Conservation (phyloP, 2,797 vertebrate species). For the Protosalanx chinensis region DNA sequence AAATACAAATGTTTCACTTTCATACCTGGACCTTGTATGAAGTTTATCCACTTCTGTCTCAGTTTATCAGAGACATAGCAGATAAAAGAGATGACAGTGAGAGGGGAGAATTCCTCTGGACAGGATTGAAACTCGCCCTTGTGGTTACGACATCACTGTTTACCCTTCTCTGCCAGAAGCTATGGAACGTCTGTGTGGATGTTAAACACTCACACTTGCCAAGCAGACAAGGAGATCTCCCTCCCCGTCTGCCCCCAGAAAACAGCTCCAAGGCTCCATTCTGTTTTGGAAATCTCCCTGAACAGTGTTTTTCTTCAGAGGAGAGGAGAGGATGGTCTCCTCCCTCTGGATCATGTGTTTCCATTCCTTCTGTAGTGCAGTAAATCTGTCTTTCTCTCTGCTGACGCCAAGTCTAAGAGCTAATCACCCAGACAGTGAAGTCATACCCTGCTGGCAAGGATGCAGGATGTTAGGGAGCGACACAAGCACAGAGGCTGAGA, state of each 20-base stretch:
- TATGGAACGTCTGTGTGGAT: constrained; percentile 14
- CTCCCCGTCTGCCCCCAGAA: constrained; percentile 36
- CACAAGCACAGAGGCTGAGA: background rate
- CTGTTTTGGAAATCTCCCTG: background rate
- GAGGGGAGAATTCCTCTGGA: background rate
- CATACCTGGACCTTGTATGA: background rate
- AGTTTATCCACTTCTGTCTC: background rate
- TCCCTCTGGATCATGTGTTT: constrained; percentile 47
- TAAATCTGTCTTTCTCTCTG: constrained; percentile 1
- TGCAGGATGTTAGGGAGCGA: background rate
- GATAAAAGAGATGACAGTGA: background rate
- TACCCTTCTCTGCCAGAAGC: constrained; percentile 34
- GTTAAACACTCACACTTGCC: constrained; percentile 19
- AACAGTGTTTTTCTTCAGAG: background rate
- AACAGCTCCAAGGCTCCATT: constrained; percentile 17
- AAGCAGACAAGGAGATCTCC: constrained; percentile 37
- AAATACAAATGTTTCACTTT: constrained; percentile 23
- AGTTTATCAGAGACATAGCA: background rate
- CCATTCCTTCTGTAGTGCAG: constrained; percentile 40
- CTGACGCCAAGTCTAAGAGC: constrained; percentile 24
- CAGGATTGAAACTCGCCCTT: background rate
- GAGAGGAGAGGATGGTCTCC: constrained; percentile 24
- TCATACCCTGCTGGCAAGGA: constrained; percentile 33
- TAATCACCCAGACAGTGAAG: constrained; percentile 47
- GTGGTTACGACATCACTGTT: constrained; percentile 26